Base-by-base conservation (phyloP, 2,888 invertebrate species). In the Thymelicus lineola region DNA sequence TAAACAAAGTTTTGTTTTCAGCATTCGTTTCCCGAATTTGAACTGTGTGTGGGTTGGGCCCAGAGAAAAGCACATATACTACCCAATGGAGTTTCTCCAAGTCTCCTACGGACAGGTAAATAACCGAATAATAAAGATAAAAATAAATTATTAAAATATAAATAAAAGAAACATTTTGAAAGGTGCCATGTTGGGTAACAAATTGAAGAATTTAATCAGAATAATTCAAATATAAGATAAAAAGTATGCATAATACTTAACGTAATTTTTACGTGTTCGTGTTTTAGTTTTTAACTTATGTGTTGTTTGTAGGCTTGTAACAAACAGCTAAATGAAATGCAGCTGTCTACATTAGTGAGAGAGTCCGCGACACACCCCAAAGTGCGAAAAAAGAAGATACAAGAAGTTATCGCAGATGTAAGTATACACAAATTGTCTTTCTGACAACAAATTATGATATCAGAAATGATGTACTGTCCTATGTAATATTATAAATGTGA, bases 31-130 rank as follows among this genome's bases (percentile, higher is more conserved):
- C 83, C 97, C 97, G 0, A 85, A 96, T 59, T 86, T 98, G 67
- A 98, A 97, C 20, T 98, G 98, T 79, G 85, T 99, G 55, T 97
- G 97, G 95, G 98, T 99, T 5, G 98, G 98, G 0, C 84, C 86
- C 0, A 79, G 83, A n/a, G 86, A 91, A 12, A 96, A 96, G 79
- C 95, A 94, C 72, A 97, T 98, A 60, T 96, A 96, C 78, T 94
- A 98, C 68, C 99, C 99, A 0, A 88, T 97, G 50, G 99, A 99
- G 90, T 92, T 98, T 9, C 96, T 98, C 80, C 94, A 94, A 9
- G 95, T 99, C 20, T 94, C 96, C 0, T 94, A 95, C 50, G 98
- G 97, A 0, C 99, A 99, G 93, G 96, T 88, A 86, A 78, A 68
- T 66, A 70, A n/a, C 59, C 57, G 10, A 12, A 36, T 35, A 20